Evolutionary conservation across 2,113 vertebrate genomes (phyloP).

Genomic region (Tupaia chinensis): DNA sequence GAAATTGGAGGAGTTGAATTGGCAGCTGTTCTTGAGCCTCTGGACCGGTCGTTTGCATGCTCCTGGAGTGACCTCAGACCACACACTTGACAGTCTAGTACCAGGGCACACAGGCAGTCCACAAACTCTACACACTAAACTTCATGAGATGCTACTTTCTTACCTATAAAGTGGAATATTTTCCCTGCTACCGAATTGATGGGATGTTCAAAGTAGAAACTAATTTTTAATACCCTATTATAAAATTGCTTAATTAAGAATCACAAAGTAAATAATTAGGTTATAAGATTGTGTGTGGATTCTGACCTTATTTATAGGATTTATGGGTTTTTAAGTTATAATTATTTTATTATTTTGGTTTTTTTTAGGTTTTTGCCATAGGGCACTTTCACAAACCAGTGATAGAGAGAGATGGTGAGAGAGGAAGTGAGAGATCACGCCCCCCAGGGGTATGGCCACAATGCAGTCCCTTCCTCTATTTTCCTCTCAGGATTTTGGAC

Average conservation of each 20-base stretch:
- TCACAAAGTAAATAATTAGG: neutral
- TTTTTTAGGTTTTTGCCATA: too few relatives aligned
- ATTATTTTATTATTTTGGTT: too few relatives aligned
- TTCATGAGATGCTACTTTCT: slow-evolving; percentile 46
- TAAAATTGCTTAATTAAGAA: slow-evolving; percentile 46
- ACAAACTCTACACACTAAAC: neutral
- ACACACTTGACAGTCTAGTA: neutral
- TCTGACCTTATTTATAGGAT: neutral
- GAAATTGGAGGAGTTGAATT: neutral
- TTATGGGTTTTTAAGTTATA: too few relatives aligned
- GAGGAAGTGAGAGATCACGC: too few relatives aligned
- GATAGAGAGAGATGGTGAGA: too few relatives aligned
- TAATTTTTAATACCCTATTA: slow-evolving; percentile 25
- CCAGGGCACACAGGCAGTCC: neutral
- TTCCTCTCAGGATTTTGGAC: too few relatives aligned
- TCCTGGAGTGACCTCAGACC: neutral
- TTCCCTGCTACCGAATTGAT: neutral
- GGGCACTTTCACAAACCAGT: too few relatives aligned
- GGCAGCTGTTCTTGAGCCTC: neutral
- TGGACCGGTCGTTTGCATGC: neutral
- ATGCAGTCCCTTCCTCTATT: too few relatives aligned
- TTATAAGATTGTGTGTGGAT: neutral
- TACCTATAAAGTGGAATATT: neutral
- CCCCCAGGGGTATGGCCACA: too few relatives aligned
- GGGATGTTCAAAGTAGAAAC: slow-evolving; percentile 21